Evolutionary conservation across 2,113 vertebrate species (phyloP).

Genomic region (Brachionichthys hirsutus): DNA sequence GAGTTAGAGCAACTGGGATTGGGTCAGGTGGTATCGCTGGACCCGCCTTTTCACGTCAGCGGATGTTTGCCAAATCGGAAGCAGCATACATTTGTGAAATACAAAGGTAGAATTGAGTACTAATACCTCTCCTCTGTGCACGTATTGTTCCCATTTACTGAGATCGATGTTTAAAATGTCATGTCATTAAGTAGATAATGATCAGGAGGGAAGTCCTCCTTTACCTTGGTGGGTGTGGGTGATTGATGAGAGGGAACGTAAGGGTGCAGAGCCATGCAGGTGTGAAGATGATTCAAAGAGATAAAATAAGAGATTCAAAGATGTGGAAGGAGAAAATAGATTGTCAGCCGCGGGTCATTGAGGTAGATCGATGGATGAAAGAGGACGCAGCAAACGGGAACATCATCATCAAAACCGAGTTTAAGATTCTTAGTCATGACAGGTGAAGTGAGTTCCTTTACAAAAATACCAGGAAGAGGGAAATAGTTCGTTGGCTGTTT

Average conservation of each 20-base stretch:
- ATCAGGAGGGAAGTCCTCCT: slow-evolving; percentile 6
- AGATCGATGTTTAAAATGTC: slow-evolving; percentile 17
- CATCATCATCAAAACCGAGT: slow-evolving; percentile 29
- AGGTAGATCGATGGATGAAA: slow-evolving; percentile 35
- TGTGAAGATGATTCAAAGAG: slow-evolving; percentile 33
- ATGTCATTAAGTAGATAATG: slow-evolving; percentile 2
- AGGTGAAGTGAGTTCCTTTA: slow-evolving; percentile 38
- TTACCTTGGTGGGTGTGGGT: slow-evolving; percentile 7
- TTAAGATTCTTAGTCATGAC: slow-evolving; percentile 31
- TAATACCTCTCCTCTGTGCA: not conserved
- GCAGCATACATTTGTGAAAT: too few species aligned
- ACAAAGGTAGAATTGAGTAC: too few species aligned
- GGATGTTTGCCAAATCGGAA: too few species aligned
- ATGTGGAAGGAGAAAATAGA: slow-evolving; percentile 9
- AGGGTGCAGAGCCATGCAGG: too few species aligned
- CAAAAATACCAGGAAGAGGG: too few species aligned
- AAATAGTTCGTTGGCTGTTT: slow-evolving; percentile 48
- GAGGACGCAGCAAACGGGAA: slow-evolving; percentile 9
- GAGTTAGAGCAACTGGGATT: too few species aligned
- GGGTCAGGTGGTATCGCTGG: too few species aligned
- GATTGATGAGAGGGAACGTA: slow-evolving; percentile 13
- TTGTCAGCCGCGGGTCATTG: slow-evolving; percentile 27
- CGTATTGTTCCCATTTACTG: not conserved
- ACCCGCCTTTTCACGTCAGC: too few species aligned
- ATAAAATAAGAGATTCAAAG: slow-evolving; percentile 24